Conservation (phyloP, 2,113 vertebrate genomes). For the Onychostoma macrolepis region DNA sequence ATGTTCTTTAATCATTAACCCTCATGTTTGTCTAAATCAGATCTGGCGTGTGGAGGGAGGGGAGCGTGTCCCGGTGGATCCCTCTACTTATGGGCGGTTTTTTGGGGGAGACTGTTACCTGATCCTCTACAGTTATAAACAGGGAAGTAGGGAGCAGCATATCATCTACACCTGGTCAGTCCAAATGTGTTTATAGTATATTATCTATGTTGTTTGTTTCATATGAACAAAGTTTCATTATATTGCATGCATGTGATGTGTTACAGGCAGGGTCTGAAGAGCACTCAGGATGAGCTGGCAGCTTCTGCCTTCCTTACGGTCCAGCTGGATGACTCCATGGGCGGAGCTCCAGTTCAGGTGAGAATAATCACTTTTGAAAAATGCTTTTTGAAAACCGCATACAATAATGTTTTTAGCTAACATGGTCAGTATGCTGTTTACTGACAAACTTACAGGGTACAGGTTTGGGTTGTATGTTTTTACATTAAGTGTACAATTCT, state of each 20-base stretch:
- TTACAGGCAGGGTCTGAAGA: conserved; percentile 76
- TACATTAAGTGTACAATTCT: no score
- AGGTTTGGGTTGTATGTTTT: neutral
- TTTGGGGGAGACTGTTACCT: conserved; percentile 82
- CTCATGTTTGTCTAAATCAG: conserved; percentile 21
- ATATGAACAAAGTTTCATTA: neutral
- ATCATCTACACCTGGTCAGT: conserved; percentile 81
- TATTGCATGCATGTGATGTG: neutral
- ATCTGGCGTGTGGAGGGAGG: conserved; percentile 74
- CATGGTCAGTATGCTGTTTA: neutral
- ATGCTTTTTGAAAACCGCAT: neutral
- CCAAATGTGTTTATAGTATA: neutral
- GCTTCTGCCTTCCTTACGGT: conserved; percentile 75
- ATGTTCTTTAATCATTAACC: neutral
- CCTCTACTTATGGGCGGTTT: conserved; percentile 74
- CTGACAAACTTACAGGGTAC: neutral
- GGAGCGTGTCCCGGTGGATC: conserved; percentile 63
- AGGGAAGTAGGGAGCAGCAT: conserved; percentile 62
- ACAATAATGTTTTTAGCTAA: neutral
- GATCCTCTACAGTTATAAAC: conserved; percentile 74
- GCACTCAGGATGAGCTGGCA: conserved; percentile 69
- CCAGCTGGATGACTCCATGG: conserved; percentile 72
- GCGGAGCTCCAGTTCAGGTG: conserved; percentile 76
- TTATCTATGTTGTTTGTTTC: neutral
- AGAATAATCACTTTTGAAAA: neutral